Base-by-base conservation (phyloP, 1,140 invertebrate species). In the Planococcus citri region DNA sequence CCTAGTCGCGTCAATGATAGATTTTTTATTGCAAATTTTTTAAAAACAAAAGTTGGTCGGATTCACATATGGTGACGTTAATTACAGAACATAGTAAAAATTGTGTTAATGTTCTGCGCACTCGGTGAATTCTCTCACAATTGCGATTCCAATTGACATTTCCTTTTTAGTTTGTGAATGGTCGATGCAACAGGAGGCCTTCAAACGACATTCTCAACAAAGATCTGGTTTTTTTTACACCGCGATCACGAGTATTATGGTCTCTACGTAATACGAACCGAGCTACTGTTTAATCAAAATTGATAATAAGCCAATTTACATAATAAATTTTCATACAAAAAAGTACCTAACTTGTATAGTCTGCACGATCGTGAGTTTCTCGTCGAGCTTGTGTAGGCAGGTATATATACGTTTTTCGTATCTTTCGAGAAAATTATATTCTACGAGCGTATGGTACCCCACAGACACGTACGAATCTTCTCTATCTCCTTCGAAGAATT, bases 61-160 rank as follows among this genome's bases (percentile, higher is more conserved):
- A 51, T 51, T 51, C 29, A 33, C 29, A 33, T 51, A 51, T 51
- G 41, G 3, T 20, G 41, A 51, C 6, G 41, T 51, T 20, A 20
- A 33, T 33, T 33, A n/a, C 41, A n/a, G 41, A 51, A 51, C 41
- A n/a, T 3, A 51, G 41, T n/a, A n/a, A n/a, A n/a, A 51, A 51
- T 51, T 51, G 41, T 51, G 41, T 14, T 51, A 37, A 51, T 20
- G 41, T 51, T 51, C n/a, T 3, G 3, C 33, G 33, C 41, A 51
- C 41, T 51, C 41, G 41, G 41, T 51, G 41, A 51, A 51, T 51
- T 51, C 41, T 51, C 41, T 51, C 41, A 51, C 41, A 51, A 51
- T 51, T 51, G 41, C 41, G 17, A 51, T 20, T 51, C 41, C 12
- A 51, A 51, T 51, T 51, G 41, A 51, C 41, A 51, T 51, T 51